Base-by-base conservation (phyloP, 2,797 vertebrate genomes). In the Sus cebifrons region DNA sequence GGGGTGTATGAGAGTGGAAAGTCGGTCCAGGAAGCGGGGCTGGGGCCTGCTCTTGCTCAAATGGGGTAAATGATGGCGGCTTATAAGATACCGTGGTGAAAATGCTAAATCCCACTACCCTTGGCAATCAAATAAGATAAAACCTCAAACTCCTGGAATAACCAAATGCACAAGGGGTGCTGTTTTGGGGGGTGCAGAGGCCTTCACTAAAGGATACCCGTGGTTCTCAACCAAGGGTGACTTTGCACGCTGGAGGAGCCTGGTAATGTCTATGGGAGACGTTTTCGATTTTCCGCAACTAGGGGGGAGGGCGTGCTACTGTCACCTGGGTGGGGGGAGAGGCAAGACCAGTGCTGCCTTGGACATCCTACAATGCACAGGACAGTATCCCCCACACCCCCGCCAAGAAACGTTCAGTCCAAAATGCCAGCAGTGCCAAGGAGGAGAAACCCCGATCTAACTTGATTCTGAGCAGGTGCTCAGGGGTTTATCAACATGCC, bases 371-470 rank as follows among this genome's bases (percentile, higher is more conserved):
- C 25, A 16, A 25, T 0, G 5, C 23, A 40, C 15, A 2, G 36
- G 65, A 16, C 4, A 23, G 54, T 20, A 6, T 54, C 1, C 0
- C 25, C 49, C 73, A 56, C 44, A 4, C 23, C 40, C 6, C 40
- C 4, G 0, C 77, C 6, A 16, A 58, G n/a, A 27, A 29, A 8
- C 0, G 12, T 40, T 5, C 54, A 1, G 15, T 10, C 86, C 9
- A 1, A 5, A 5, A 3, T 1, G 11, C 18, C 29, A 4, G 12
- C 0, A 3, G 5, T n/a, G 44, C 18, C 0, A 0, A 4, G 25
- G 25, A 3, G 44, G 82, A 70, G 64, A 25, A 49, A 5, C 12
- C 6, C 25, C 14, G 20, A 17, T 17, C 14, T 18, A 16, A 23
- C 3, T 0, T 0, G 27, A 79, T 15, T 40, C 10, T 0, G 17